Evolutionary conservation across 2,888 invertebrate species (phyloP), one percentile per base, ranked within the genome.

Genomic region (Phrixothrix hirtus): DNA sequence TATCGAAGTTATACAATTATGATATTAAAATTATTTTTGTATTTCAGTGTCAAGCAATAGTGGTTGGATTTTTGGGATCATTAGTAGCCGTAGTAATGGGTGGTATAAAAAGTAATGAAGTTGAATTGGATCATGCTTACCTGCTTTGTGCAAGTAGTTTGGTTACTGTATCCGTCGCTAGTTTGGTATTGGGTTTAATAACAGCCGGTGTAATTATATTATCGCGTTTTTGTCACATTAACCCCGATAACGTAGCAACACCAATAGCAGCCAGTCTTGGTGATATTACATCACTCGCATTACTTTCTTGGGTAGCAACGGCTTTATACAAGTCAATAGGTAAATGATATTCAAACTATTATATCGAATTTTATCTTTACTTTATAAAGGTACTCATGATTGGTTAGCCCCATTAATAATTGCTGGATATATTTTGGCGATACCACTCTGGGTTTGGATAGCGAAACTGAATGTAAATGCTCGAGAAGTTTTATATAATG

Each of bases 251-350:
- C 73, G 84, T 89, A 10, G 88, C 88, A 6, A 88, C 89, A 1
- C 89, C 90, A 4, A 85, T 90, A 51, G 89, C 89, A 11, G 88
- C 89, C n/a, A 86, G 86, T 70, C 78, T 89, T 37, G 89, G 89
- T 9, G 90, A 91, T 72, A 82, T 90, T 37, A 86, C 86, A 1
- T 88, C 89, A 0, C 74, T 89, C 32, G 79, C 81, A 1, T 72
- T 83, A 32, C 70, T 84, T 32, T 81, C 83, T 15, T 81, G 80
- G 78, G 79, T 83, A 51, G 80, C 83, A 9, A 81, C 81, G 13
- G 70, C 79, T 34, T 71, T 83, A 14, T 82, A 82, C 67, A 80
- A 82, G 55, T 77, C 79, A 7, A 81, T 83, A 59, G 81, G 81
- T 77, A 76, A 75, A n/a, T 1, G 9, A 31, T 5, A 0, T 21